Evolutionary conservation across 2,888 invertebrate species (phyloP), one percentile per base, ranked within the genome.

Genomic region (Zygogramma bicolorata): DNA sequence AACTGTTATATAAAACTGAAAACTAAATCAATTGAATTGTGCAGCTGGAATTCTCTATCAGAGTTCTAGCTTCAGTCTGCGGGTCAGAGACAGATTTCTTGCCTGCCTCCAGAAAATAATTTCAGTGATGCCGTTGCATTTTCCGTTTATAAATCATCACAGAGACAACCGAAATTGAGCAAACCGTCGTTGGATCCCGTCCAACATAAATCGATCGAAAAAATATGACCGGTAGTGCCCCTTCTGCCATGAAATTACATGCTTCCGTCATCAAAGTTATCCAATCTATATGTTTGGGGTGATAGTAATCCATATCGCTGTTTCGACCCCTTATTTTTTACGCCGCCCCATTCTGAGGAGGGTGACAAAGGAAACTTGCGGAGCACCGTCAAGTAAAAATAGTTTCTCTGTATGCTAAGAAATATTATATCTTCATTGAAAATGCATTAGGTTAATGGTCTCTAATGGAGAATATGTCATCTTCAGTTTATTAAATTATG

Each of bases 241-340:
- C 75, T 72, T 65, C 59, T 29, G 65, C 60, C 72, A 71, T 65
- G 63, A 67, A 75, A 75, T 75, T 74, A 74, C 71, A 71, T 66
- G 75, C 75, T 75, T 75, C 71, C 71, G 69, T 74, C 73, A 71
- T 75, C 74, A 71, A 63, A 76, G 68, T 74, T 74, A 74, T 72
- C 72, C 76, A 74, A 74, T 74, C 68, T 71, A 70, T 62, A 65
- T 63, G 42, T 60, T 63, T 59, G 71, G 71, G 75, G 75, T 65
- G 71, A 71, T 73, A 67, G 71, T 68, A 76, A 76, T 71, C 71
- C 75, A 58, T 63, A 62, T 29, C 15, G 49, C 46, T 25, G 46
- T 27, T 46, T 29, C 63, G 46, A 63, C 63, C 63, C 63, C 63
- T 27, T 63, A 46, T 63, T 63, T 63, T 63, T 46, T 15, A 27